Base-by-base conservation (phyloP, 30 jellyfish, hydroid and myxozoan genomes). In the Clytia hemisphaerica region DNA sequence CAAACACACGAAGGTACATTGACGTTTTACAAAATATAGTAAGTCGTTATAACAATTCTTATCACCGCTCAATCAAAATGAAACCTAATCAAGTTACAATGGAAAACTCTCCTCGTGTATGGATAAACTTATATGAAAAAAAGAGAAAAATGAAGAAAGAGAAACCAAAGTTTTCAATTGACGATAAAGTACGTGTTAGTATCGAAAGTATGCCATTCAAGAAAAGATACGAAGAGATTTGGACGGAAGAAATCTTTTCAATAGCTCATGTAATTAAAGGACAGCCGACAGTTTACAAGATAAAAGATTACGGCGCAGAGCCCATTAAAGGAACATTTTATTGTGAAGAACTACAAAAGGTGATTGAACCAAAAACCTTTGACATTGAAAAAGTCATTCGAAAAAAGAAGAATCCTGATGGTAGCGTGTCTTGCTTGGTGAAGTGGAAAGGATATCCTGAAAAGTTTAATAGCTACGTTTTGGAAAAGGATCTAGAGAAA, bases 191-290 rank as follows among this genome's bases (percentile, higher is more conserved):
- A 6, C 35, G 81, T 15, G 48, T 68, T 0, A 48, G 53, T n/a
- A 50, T 32, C 4, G 58, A 68, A 25, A 36, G 45, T n/a, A 26
- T 15, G 30, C 22, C 32, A 12, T 73, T 73, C 42, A 53, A 64
- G 24, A 75, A 75, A 64, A 68, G 91, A 34, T 77, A 65, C 58
- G 36, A 45, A 29, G 77, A 46, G 24, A 29, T 42, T 31, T 77
- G 91, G 84, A 77, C 83, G 21, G 91, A 77, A 38, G 85, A 73
- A 30, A 22, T 73, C 33, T 73, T 73, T 58, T 25, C 48, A 15
- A 37, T 73, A 22, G 48, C 79, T 19, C 36, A 73, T 2, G 35
- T 66, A 29, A 14, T 10, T 28, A 58, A 68, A 28, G 64, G 79
- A 4, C 42, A 61, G 21, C 78, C 71, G 10, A 61, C 61, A 28